A percentile compares a stretch with the other conserved stretches of the same genome.
Evolutionary conservation across 1,140 invertebrate species (phyloP).

Genomic region (Lepidurus packardi): DNA sequence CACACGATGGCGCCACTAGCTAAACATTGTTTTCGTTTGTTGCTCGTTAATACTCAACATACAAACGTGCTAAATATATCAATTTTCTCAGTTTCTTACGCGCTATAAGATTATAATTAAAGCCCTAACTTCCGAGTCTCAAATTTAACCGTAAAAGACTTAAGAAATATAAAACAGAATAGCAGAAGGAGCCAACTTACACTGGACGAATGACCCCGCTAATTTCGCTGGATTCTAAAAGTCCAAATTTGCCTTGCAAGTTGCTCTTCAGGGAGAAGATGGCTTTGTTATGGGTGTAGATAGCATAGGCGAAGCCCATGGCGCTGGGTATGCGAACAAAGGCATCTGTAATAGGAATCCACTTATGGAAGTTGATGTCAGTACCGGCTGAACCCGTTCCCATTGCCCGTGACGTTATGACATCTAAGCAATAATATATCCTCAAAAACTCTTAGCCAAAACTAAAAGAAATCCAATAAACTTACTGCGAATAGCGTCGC

Average conservation of each 20-base stretch:
- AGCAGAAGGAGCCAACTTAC: background rate
- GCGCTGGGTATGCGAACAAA: slow-evolving; percentile 30
- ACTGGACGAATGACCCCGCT: background rate
- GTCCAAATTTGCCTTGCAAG: background rate
- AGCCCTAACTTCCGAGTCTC: too few relatives aligned
- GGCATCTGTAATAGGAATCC: slow-evolving; percentile 26
- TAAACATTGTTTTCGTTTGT: too few relatives aligned
- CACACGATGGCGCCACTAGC: too few relatives aligned
- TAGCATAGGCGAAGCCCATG: slow-evolving; percentile 32
- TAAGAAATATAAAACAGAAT: background rate
- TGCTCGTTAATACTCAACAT: too few relatives aligned
- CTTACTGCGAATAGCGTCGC: background rate
- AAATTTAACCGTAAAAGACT: too few relatives aligned
- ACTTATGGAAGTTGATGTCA: slow-evolving; percentile 30
- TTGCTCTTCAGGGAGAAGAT: slow-evolving; percentile 29
- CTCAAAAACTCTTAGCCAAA: background rate
- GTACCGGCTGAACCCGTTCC: background rate
- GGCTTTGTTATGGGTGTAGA: slow-evolving; percentile 24
- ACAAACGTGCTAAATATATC: too few relatives aligned
- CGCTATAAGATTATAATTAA: too few relatives aligned
- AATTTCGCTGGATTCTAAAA: background rate
- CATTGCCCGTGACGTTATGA: background rate
- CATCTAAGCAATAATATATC: background rate
- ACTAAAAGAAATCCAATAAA: background rate
- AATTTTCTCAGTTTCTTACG: too few relatives aligned